A percentile compares a stretch with the other conserved stretches of the same genome.
phyloP scores from a whole-genome alignment of 2,797 vertebrate species.

The Megalops cyprinoides region DNA sequence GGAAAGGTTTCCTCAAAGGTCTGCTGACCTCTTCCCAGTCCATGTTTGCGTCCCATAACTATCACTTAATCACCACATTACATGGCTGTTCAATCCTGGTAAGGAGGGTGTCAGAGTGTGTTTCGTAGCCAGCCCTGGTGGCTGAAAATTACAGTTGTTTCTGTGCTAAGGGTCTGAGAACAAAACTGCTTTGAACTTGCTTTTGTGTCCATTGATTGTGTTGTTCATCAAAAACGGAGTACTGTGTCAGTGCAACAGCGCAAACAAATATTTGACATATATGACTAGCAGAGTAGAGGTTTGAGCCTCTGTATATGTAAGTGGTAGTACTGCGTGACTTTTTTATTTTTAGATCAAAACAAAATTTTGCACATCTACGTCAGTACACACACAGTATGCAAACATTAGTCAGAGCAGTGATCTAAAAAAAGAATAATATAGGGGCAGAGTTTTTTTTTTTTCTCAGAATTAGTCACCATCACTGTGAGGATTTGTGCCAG shows the following conservation, averaged over 20 bases:
- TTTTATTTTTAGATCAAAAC: conserved; percentile 3
- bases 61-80: no score
- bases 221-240: not conserved
- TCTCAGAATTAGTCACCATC: not conserved
- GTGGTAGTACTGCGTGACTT: not conserved
- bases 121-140: no score
- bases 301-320: not conserved
- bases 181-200: not conserved
- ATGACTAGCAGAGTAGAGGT: not conserved
- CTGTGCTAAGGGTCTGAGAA: not conserved
- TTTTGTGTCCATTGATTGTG: not conserved
- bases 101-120: no score
- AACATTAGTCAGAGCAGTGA: conserved; percentile 6
- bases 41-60: not conserved
- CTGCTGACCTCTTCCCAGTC: not conserved
- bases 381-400: not conserved
- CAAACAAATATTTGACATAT: not conserved
- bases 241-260: not conserved
- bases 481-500: not conserved
- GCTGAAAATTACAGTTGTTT: not conserved
- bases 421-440: not conserved
- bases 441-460: not conserved
- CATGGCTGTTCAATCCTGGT: no score
- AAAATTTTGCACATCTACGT: not conserved
- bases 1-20: not conserved